These are phyloP conservation scores for Campaea margaritaria DNA, from an alignment of 2,888 invertebrate species.

Conservation along the genomic window DNA sequence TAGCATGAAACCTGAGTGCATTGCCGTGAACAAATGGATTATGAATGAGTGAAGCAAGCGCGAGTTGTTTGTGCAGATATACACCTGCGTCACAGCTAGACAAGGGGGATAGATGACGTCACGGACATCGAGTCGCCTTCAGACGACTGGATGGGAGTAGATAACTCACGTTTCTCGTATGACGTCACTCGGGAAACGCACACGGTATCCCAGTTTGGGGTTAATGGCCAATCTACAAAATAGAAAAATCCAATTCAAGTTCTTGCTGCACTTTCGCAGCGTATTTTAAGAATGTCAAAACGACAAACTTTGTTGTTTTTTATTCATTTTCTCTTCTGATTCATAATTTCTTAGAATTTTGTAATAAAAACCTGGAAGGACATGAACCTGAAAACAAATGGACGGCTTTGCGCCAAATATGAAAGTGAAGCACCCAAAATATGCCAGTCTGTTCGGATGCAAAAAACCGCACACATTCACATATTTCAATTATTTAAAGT, in stretches of 20 bases:
- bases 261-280: conserved; percentile 43
- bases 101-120: conserved; percentile 57
- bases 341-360: background rate
- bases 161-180: conserved; percentile 82
- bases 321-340: background rate
- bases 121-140: conserved; percentile 56
- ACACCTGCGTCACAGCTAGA: conserved; percentile 44
- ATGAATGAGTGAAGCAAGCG: conserved; percentile 35
- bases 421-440: no score
- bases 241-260: conserved; percentile 74
- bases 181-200: conserved; percentile 83
- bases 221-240: conserved; percentile 85
- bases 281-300: background rate
- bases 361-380: no score
- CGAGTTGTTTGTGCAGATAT: conserved; percentile 18
- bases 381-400: no score
- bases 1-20: conserved; percentile 3
- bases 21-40: conserved; percentile 14
- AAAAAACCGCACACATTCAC: no score
- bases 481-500: no score
- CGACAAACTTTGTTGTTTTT: background rate
- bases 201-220: conserved; percentile 83
- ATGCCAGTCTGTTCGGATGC: no score
- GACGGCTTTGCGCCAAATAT: no score
- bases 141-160: conserved; percentile 51